Conservation (phyloP, 2,888 invertebrate genomes). For the Hypolimnas misippus region DNA sequence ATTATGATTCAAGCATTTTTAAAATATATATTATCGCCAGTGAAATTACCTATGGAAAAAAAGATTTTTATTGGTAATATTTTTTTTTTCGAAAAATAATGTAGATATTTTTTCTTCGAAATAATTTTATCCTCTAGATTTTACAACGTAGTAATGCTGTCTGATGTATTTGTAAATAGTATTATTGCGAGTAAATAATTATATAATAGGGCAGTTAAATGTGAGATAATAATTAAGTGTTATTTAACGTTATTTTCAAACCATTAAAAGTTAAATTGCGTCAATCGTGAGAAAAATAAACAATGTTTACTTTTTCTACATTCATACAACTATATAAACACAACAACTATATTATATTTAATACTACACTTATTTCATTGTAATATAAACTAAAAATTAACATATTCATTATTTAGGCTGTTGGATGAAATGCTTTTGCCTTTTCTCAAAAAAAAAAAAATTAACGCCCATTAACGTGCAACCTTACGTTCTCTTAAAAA, state of each 20-base stretch:
- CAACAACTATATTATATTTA: neutral
- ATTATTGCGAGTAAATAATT: neutral
- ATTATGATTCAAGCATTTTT: too few relatives aligned
- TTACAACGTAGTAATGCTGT: neutral
- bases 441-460: too few relatives aligned
- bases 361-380: too few relatives aligned
- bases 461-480: too few relatives aligned
- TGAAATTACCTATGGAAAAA: too few relatives aligned
- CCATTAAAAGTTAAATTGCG: conserved; percentile 15
- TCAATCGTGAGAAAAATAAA: conserved; percentile 3
- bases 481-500: too few relatives aligned
- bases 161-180: neutral
- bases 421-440: too few relatives aligned
- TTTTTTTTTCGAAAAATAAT: too few relatives aligned
- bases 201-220: conserved; percentile 2
- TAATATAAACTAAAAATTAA: too few relatives aligned
- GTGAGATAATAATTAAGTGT: conserved; percentile 4
- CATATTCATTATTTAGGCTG: too few relatives aligned
- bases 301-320: neutral
- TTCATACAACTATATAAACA: neutral
- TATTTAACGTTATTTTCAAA: conserved; percentile 8
- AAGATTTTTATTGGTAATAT: too few relatives aligned
- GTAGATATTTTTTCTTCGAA: neutral
- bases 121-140: neutral
- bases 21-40: too few relatives aligned